Percentiles rank a stretch among this genome's conserved stretches.
phyloP scores from a whole-genome alignment of 2,888 invertebrate genomes.

The Rambutsinella grinnellia region DNA sequence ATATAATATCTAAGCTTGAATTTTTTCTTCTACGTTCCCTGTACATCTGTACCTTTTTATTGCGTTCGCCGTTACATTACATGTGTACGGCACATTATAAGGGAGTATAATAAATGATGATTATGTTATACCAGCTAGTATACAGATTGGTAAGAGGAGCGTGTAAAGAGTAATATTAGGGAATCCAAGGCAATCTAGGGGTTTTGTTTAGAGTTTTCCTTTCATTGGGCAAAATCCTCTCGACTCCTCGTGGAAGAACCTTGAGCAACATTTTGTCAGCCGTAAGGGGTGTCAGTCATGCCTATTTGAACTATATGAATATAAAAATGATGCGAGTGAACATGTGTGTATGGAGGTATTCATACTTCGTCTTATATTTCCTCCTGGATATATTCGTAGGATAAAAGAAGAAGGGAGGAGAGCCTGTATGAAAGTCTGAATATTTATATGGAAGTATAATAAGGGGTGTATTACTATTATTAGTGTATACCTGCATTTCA shows the following conservation, averaged over 20 bases:
- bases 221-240: slow-evolving; percentile 66
- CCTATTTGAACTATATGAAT: slow-evolving; percentile 19
- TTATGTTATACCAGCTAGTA: not conserved
- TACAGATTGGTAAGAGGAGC: slow-evolving; percentile 23
- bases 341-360: too few relatives aligned
- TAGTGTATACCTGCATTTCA: slow-evolving; percentile 28
- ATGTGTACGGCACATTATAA: too few relatives aligned
- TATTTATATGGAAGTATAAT: not conserved
- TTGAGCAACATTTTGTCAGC: slow-evolving; percentile 62
- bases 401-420: not conserved
- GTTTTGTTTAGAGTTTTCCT: slow-evolving; percentile 66
- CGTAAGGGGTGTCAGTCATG: slow-evolving; percentile 57
- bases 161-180: slow-evolving; percentile 54
- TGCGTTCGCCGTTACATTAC: too few relatives aligned
- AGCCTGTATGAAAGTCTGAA: not conserved
- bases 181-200: slow-evolving; percentile 58
- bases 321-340: too few relatives aligned
- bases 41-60: too few relatives aligned
- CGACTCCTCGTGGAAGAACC: slow-evolving; percentile 59
- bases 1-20: too few relatives aligned
- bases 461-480: not conserved
- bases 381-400: slow-evolving; percentile 44
- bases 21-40: too few relatives aligned
- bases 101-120: too few relatives aligned
- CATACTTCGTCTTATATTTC: slow-evolving; percentile 2